Percentiles rank a stretch among this genome's conserved stretches.
phyloP scores from a whole-genome alignment of 2,888 invertebrate species.

The Didymodactylos carnosus region DNA sequence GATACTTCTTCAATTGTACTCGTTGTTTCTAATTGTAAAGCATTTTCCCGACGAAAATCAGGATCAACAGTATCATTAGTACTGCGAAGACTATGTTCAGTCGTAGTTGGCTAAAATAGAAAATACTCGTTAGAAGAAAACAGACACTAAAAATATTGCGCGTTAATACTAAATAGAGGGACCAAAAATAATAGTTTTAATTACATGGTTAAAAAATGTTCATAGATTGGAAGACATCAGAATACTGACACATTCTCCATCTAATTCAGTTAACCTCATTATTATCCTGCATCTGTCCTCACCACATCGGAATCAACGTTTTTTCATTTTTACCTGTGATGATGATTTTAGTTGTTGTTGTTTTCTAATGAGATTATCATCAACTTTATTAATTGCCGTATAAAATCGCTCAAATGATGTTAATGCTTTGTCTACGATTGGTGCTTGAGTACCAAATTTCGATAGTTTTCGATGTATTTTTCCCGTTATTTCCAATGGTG shows the following conservation, averaged over 20 bases:
- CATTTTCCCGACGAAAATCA: not conserved
- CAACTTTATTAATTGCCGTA: constrained; percentile 7
- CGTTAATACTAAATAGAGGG: no score
- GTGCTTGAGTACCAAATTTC: constrained; percentile 9
- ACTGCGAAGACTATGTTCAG: no score
- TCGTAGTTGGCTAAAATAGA: no score
- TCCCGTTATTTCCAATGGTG: constrained; percentile 5
- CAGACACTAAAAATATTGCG: no score
- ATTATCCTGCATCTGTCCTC: not conserved
- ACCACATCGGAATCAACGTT: not conserved
- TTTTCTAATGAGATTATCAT: constrained; percentile 5
- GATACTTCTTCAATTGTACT: constrained; percentile 6
- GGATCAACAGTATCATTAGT: not conserved
- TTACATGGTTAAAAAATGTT: no score
- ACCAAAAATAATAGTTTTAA: no score
- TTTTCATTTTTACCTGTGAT: not conserved
- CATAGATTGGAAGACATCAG: no score
- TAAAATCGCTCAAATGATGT: constrained; percentile 10
- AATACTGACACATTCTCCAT: no score
- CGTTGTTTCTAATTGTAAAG: not conserved
- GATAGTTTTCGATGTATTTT: constrained; percentile 6
- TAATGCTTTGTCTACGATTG: constrained; percentile 4
- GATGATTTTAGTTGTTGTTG: not conserved
- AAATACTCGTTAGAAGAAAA: no score
- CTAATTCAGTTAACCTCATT: not conserved